Evolutionary conservation across 2,113 vertebrate genomes (phyloP), one percentile per base, ranked within the genome.

Genomic region (Apteryx mantelli): DNA sequence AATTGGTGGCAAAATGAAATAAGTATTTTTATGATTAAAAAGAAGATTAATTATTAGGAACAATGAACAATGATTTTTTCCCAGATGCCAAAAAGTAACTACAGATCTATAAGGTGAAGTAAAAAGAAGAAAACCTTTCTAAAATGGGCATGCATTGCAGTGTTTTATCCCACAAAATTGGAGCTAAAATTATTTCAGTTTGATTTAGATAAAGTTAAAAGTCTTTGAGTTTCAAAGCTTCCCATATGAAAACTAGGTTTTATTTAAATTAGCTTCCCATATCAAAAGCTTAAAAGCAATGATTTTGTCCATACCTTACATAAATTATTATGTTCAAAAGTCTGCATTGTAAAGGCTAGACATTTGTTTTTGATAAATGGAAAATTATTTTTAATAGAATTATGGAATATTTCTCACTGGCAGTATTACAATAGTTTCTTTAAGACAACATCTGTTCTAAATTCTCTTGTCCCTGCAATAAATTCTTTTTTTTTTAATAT

Each of bases 401-500:
- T 84, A 64, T 7, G 10, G 11, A 19, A 2, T 44, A 36, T 70
- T 71, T 77, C 36, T 58, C 22, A 26, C 32, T 42, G 42, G 50
- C 25, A 19, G 42, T 68, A 87, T 34, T 48, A 38, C 9, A 48
- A 30, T 46, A 63, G 8, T 40, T 80, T 75, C 68, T 73, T 68
- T 77, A 81, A 46, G 66, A 40, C 36, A 56, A 64, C 36, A 65
- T 74, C 24, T 60, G 18, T 56, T 79, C 19, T 65, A 77, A 82
- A 81, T 77, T 84, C 5, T 82, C 76, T 88, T 64, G 22, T n/a
- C 24, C 89, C 32, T 60, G 21, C 25, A 52, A 38, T 36, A 32
- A 16, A 17, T 24, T 7, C 30, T 48, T 64, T 11, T 7, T 7
- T 5, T 40, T 28, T 4, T 1, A 2, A 0, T 42, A 44, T 69